Evolutionary conservation across 2,797 vertebrate species (phyloP).

Genomic region (Coregonus ussuriensis): DNA sequence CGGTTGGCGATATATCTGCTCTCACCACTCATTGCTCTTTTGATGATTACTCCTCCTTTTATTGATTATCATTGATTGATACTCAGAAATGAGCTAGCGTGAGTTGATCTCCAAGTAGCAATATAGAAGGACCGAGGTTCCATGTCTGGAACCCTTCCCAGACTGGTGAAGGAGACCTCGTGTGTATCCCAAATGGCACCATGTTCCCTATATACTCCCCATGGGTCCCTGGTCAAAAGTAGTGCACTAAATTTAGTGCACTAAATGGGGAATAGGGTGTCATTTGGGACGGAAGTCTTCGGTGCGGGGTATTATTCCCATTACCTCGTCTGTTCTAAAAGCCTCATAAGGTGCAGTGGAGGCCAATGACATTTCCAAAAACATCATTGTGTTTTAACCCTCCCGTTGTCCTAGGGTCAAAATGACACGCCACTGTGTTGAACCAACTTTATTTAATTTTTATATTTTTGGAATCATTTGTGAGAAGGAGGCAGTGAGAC

Average conservation of each 20-base stretch:
- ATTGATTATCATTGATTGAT: slow-evolving; percentile 50
- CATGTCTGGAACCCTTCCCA: slow-evolving; percentile 42
- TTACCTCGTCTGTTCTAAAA: slow-evolving; percentile 37
- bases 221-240: too few relatives aligned
- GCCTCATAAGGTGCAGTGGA: slow-evolving; percentile 36
- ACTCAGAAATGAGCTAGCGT: slow-evolving; percentile 28
- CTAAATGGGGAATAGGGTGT: not conserved
- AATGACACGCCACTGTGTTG: too few relatives aligned
- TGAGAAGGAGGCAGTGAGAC: too few relatives aligned
- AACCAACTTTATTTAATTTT: too few relatives aligned
- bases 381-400: slow-evolving; percentile 46
- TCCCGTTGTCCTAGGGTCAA: too few relatives aligned
- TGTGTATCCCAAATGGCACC: not conserved
- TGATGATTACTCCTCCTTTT: slow-evolving; percentile 54
- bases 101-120: slow-evolving; percentile 34
- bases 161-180: slow-evolving; percentile 15
- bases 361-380: slow-evolving; percentile 57
- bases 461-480: too few relatives aligned
- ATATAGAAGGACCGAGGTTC: slow-evolving; percentile 41
- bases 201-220: not conserved
- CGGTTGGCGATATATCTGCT: slow-evolving; percentile 42
- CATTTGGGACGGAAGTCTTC: not conserved
- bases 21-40: slow-evolving; percentile 40
- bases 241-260: slow-evolving; percentile 8
- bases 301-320: slow-evolving; percentile 37